phyloP scores from a whole-genome alignment of 2,888 invertebrate genomes.

The Peribatodes rhomboidaria region DNA sequence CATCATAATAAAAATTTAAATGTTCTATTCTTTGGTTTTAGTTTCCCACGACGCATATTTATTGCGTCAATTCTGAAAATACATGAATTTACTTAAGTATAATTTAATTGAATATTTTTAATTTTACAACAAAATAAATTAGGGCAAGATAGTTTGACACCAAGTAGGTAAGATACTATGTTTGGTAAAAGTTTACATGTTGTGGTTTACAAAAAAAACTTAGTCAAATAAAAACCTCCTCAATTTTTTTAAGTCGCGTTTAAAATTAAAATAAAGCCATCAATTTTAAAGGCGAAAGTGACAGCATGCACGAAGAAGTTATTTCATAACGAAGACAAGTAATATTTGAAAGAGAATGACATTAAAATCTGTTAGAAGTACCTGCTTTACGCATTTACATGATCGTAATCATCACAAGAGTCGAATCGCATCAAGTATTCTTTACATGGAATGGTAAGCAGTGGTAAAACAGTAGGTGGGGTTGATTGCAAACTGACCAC shows the following conservation, averaged over 20 bases:
- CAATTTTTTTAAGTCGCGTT: too few species aligned
- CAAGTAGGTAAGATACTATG: too few species aligned
- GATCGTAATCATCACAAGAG: neutral
- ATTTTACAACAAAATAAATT: neutral
- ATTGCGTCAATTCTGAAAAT: neutral
- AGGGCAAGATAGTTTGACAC: too few species aligned
- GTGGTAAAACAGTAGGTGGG: slow-evolving; percentile 23
- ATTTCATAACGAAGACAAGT: neutral
- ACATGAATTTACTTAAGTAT: neutral
- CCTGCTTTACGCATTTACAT: neutral
- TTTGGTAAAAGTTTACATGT: too few species aligned
- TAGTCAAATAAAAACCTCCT: too few species aligned
- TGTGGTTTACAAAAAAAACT: too few species aligned
- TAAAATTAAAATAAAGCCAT: neutral
- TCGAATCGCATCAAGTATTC: slow-evolving; percentile 1
- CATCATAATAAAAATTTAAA: neutral
- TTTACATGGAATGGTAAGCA: slow-evolving; percentile 5
- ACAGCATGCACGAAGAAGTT: neutral
- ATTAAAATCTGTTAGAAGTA: neutral
- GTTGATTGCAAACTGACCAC: slow-evolving; percentile 43
- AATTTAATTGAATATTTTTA: too few species aligned
- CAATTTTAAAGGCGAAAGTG: neutral
- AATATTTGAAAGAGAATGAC: neutral
- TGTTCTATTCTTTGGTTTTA: neutral
- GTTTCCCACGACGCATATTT: neutral